Evolutionary conservation across 2,888 invertebrate genomes (phyloP), one percentile per base, ranked within the genome.

Genomic region (Eugnorisma glareosa): DNA sequence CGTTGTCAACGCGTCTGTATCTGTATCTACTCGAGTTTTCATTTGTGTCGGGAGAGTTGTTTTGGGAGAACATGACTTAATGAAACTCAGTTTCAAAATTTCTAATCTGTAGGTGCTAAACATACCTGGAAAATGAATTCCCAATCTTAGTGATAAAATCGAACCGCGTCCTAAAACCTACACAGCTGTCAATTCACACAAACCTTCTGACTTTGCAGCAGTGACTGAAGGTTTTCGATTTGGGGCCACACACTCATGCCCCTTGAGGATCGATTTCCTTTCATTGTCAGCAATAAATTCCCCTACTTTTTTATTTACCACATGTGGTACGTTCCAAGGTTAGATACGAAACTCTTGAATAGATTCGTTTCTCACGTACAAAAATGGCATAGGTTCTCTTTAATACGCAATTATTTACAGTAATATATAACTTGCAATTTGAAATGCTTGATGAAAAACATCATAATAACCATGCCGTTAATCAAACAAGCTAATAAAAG

Each of bases 261-360:
- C 87, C 85, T 86, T 84, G 86, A 86, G 89, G 89, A 89, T 91
- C 90, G 89, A 90, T 91, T 89, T 88, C 88, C 88, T 90, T 88
- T 90, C 88, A 89, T 90, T 90, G 90, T 87, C 82, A 85, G 89
- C 87, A 88, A 91, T 92, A 92, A 92, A 92, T 91, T 90, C 84
- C 83, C 85, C 83, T 84, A 71, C 84, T 83, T 86, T 84, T 84
- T 86, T 90, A 88, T 87, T 86, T 88, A 86, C 84, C 77, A 78
- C 75, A 77, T 76, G 48, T 66, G 75, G 76, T 80, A n/a, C 74
- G 70, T 73, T 79, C 48, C 67, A 78, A 81, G 72, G 68, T 81
- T 75, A 43, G 64, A 59, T 59, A 66, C 37, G 45, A 68, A 80
- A 72, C 72, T 48, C 85, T 69, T 70, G 59, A 82, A 75, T 61